Evolutionary conservation across 2,888 invertebrate species (phyloP).

Genomic region (Sympetrum striolatum): DNA sequence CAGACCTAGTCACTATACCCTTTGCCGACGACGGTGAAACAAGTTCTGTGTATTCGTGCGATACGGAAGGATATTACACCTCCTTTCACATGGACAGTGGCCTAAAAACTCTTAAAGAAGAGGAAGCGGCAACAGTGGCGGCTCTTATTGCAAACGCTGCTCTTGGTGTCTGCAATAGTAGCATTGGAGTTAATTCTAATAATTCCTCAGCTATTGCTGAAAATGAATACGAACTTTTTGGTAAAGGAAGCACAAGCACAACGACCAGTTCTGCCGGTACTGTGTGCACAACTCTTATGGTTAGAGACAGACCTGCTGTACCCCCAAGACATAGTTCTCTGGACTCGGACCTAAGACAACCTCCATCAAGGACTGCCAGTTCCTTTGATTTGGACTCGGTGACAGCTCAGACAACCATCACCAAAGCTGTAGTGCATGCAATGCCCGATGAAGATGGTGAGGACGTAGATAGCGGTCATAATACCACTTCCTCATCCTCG

Average conservation of each 20-base stretch:
- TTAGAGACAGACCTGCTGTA: conserved; percentile 70
- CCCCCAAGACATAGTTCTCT: conserved; percentile 84
- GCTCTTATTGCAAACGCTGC: conserved; percentile 54
- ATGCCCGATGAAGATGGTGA: conserved; percentile 64
- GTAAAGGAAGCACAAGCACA: conserved; percentile 89
- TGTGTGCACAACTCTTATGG: conserved; percentile 82
- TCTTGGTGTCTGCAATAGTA: neutral
- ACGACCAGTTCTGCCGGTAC: conserved; percentile 91
- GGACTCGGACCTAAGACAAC: conserved; percentile 63
- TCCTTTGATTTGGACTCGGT: conserved; percentile 61
- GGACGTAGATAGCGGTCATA: conserved; percentile 73
- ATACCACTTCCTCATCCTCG: conserved; percentile 60
- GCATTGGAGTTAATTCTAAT: conserved; percentile 62
- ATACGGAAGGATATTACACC: conserved; percentile 97
- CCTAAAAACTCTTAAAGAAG: conserved; percentile 81
- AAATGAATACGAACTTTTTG: conserved; percentile 89
- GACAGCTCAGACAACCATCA: conserved; percentile 59
- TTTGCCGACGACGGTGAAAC: conserved; percentile 80
- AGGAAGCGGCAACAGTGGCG: conserved; percentile 68
- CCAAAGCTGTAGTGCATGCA: conserved; percentile 53
- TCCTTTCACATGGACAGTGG: conserved; percentile 97
- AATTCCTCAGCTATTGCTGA: conserved; percentile 74
- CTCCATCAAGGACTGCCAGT: conserved; percentile 61
- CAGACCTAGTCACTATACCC: conserved; percentile 69
- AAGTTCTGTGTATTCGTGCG: conserved; percentile 92